Evolutionary conservation across 2,113 vertebrate species (phyloP).

Genomic region (Cavia aperea): DNA sequence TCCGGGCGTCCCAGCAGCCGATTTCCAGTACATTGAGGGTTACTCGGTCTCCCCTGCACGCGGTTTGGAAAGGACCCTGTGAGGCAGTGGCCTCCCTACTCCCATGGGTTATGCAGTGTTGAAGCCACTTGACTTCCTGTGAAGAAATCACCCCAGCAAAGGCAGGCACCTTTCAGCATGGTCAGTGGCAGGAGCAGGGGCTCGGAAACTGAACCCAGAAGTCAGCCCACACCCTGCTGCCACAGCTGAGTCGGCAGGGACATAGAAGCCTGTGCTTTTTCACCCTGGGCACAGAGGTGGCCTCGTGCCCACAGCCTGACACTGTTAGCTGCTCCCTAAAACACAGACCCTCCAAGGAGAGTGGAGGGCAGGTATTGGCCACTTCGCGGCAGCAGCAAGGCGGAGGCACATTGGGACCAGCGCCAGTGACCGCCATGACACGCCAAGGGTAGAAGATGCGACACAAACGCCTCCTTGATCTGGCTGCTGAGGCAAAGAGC

Average conservation of each 20-base stretch:
- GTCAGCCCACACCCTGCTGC: not conserved
- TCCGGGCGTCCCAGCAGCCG: too few species aligned
- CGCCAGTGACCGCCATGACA: fast-evolving
- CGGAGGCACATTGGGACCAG: not conserved
- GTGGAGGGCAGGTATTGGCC: not conserved
- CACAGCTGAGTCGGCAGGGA: not conserved
- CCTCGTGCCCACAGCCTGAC: not conserved
- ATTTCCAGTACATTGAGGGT: not conserved
- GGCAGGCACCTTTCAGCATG: not conserved
- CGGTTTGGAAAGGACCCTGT: not conserved
- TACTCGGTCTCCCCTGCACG: not conserved
- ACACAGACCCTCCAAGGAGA: not conserved
- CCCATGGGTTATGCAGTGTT: not conserved
- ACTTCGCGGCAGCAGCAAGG: not conserved
- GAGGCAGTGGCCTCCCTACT: not conserved
- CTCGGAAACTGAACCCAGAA: not conserved
- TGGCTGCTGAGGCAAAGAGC: not conserved
- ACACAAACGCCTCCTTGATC: fast-evolving
- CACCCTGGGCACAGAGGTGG: fast-evolving
- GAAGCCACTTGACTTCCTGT: not conserved
- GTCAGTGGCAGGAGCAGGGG: not conserved
- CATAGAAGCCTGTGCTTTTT: not conserved
- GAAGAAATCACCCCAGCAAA: not conserved
- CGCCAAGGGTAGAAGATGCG: too few species aligned
- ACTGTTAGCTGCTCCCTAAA: not conserved